Evolutionary conservation across 2,797 vertebrate species (phyloP).

Genomic region (Chloroceryle amazona): DNA sequence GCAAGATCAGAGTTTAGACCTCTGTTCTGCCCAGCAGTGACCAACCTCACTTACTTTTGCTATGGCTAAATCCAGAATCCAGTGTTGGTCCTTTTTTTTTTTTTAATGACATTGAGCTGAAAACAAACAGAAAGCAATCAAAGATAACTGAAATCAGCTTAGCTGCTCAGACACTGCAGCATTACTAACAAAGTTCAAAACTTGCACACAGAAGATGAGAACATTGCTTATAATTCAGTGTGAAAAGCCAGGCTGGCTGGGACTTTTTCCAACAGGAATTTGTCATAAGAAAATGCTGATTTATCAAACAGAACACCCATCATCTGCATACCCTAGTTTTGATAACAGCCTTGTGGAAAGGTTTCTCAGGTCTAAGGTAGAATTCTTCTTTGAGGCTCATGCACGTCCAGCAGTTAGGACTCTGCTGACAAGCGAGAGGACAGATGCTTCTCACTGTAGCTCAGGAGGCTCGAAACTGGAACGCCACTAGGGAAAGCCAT

Average conservation of each 20-base stretch:
- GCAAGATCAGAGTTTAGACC: not conserved
- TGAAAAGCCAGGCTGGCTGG: not conserved
- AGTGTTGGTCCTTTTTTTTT: not conserved
- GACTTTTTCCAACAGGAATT: not conserved
- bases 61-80: not conserved
- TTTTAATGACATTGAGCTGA: not conserved
- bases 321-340: not conserved
- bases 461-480: not conserved
- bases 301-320: not conserved
- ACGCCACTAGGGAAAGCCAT: not conserved
- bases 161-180: not conserved
- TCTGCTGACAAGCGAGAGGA: not conserved
- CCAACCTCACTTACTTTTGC: not conserved
- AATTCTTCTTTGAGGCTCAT: not conserved
- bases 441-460: not conserved
- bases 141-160: conserved; percentile 34
- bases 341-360: not conserved
- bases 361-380: not conserved
- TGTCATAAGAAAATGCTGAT: not conserved
- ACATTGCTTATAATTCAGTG: not conserved
- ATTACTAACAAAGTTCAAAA: not conserved
- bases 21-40: not conserved
- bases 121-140: conserved; percentile 45
- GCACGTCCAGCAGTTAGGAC: not conserved
- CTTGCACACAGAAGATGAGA: not conserved